Percentiles rank a stretch among this genome's conserved stretches.
These are phyloP conservation scores for Thymallus thymallus DNA, from an alignment of 2,113 vertebrate species.

Conservation along the genomic window DNA sequence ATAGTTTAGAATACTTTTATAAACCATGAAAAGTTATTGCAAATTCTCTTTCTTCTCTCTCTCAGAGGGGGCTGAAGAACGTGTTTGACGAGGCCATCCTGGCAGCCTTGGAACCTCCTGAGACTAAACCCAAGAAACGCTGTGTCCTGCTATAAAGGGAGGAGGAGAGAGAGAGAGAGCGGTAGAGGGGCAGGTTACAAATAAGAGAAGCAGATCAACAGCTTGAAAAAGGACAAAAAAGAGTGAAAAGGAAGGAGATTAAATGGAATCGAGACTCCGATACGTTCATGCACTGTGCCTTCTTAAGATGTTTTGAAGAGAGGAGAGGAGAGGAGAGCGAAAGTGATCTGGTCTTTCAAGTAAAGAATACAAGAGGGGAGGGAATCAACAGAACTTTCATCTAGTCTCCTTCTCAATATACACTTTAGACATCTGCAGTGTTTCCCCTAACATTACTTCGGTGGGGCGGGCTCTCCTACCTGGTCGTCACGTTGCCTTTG, in stretches of 20 bases:
- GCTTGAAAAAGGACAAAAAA: conserved; percentile 42
- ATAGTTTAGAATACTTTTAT: neutral
- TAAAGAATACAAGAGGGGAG: conserved; percentile 28
- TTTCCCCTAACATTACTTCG: conserved; percentile 43
- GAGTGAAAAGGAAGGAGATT: conserved; percentile 31
- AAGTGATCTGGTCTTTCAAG: conserved; percentile 16
- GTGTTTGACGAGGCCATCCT: conserved; percentile 80
- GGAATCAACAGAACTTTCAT: conserved; percentile 28
- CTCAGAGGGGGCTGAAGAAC: conserved; percentile 77
- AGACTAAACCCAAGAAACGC: conserved; percentile 75
- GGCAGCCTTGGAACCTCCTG: conserved; percentile 77
- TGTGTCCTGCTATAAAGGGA: conserved; percentile 71
- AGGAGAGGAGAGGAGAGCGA: conserved; percentile 36
- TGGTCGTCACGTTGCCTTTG: conserved; percentile 25
- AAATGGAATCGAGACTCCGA: conserved; percentile 45
- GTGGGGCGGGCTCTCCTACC: conserved; percentile 58
- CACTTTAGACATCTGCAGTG: conserved; percentile 51
- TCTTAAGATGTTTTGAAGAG: conserved; percentile 46
- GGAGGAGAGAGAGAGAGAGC: conserved; percentile 2
- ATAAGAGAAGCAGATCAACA: conserved; percentile 35
- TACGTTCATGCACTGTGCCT: conserved; percentile 57
- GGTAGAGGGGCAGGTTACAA: conserved; percentile 21
- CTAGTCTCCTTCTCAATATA: conserved; percentile 33
- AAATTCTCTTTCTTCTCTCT: neutral
- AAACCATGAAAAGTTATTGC: neutral